Evolutionary conservation across 2,888 invertebrate genomes (phyloP), one percentile per base, ranked within the genome.

Genomic region (Invenusta paracnida): DNA sequence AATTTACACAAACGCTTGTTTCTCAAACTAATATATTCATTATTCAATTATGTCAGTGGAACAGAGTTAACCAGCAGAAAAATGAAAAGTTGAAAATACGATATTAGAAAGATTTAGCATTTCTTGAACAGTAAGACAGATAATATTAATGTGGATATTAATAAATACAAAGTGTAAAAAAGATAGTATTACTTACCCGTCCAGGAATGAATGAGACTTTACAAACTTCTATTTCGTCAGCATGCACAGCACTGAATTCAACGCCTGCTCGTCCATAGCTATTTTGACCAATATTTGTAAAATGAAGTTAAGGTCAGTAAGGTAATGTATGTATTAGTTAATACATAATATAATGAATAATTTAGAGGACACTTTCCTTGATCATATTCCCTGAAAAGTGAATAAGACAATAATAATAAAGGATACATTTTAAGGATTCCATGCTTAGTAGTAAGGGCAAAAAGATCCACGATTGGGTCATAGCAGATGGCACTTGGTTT

Each of bases 371-470:
- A 48, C 17, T 11, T 48, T 5, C 48, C 5, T 48, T 48, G 11
- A 5, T 11, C 17, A 17, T 11, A 48, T 11, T 48, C 5, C 5
- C 11, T 17, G 5, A 48, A 17, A 48, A 48, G 5, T 48, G 48
- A 48, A 48, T 48, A 17, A 48, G 5, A 17, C 48, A 5, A 17
- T 48, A 48, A 48, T 48, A 11, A 48, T 48, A 73, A 73, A 73
- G 73, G 73, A 73, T 73, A 73, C 73, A 73, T 23, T 73, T 73
- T 73, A 73, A 73, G 73, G 23, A 23, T 2, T 73, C 73, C 73
- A 73, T 73, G 17, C 27, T 73, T 73, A 2, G 73, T 73, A 23
- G 73, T 73, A 23, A 73, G 17, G 5, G 73, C 73, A 73, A 73
- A 73, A 23, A 73, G 73, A 25, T 73, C 73, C 11, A 73, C 73